Evolutionary conservation across 1,140 invertebrate species (phyloP).

Genomic region (Drosophila novamexicana): DNA sequence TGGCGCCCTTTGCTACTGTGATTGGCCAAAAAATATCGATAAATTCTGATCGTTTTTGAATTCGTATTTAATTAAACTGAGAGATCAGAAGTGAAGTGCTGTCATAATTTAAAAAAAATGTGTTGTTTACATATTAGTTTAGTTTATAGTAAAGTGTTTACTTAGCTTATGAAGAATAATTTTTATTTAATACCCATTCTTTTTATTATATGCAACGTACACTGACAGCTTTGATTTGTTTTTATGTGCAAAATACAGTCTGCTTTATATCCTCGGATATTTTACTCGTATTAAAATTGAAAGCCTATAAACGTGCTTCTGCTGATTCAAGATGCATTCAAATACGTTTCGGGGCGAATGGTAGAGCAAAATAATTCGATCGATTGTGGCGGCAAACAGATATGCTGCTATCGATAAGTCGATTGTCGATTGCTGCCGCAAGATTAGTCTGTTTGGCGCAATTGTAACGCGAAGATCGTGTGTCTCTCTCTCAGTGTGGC

Average conservation of each 20-base stretch:
- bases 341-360: constrained; percentile 14
- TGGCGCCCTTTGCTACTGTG: background rate
- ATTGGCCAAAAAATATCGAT: constrained; percentile 11
- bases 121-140: too few relatives aligned
- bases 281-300: too few relatives aligned
- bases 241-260: too few relatives aligned
- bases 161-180: too few relatives aligned
- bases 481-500: constrained; percentile 15
- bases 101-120: too few relatives aligned
- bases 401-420: background rate
- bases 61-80: background rate
- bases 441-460: constrained; percentile 51
- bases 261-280: too few relatives aligned
- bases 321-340: background rate
- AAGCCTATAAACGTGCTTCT: too few relatives aligned
- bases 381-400: constrained; percentile 1
- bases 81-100: too few relatives aligned
- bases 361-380: background rate
- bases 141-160: too few relatives aligned
- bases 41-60: background rate
- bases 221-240: too few relatives aligned
- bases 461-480: constrained; percentile 46
- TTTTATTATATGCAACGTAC: too few relatives aligned
- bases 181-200: too few relatives aligned
- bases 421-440: constrained; percentile 20